Base-by-base conservation (phyloP, 2,888 invertebrate species). In the Crioceris asparagi region DNA sequence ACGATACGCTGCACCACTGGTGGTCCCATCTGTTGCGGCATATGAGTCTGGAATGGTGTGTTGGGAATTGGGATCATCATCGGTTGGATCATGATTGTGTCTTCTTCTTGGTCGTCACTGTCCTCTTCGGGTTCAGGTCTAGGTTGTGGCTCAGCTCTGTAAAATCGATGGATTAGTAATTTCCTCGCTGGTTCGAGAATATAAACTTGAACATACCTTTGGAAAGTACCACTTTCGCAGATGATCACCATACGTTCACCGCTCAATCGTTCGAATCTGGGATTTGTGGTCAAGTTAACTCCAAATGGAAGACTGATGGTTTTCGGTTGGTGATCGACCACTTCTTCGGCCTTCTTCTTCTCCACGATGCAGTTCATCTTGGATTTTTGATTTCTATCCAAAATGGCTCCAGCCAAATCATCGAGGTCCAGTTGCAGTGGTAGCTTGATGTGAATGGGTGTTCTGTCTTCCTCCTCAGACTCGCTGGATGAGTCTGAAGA, bases 281-380 rank as follows among this genome's bases (percentile, higher is more conserved):
- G 80, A 59, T 82, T 81, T 18, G 82, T 81, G 43, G 74, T 76
- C 45, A 79, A 60, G 54, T 79, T 79, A 33, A 77, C 64, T 44
- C 79, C 78, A 55, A 79, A 77, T 14, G 79, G 77, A 42, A 79
- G 62, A 34, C 71, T 66, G 29, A 79, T 64, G 4, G 72, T 75
- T 58, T 76, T 76, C 1, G 78, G 68, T 53, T 79, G 77, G 46
- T 81, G 78, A 48, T 86, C 85, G 53, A 85, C 77, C 17, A 87
- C 74, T 61, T 90, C 86, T 55, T 87, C 88, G 35, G 81, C 77
- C 46, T 77, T 78, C 50, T 86, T 83, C 59, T 84, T 83, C 62
- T 90, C 90, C 27, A 90, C 86, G 15, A 90, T 76, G 64, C 90
- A 91, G 66, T 90, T 90, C 79, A 90, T 87, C 62, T 83, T 80